Evolutionary conservation across 2,888 invertebrate genomes (phyloP), one percentile per base, ranked within the genome.

Genomic region (Aricia artaxerxes): DNA sequence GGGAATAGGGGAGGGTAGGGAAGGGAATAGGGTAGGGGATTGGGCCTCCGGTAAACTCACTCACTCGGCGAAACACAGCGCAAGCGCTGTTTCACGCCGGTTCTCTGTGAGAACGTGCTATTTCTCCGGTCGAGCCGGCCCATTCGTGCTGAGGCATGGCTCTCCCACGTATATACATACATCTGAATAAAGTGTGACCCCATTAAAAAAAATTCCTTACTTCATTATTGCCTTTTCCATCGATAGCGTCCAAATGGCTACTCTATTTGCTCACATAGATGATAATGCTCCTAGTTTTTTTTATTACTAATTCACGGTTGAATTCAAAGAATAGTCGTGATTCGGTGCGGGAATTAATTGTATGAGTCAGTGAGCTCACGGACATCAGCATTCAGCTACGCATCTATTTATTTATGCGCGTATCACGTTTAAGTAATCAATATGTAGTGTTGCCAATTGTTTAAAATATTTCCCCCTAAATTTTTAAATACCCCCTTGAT

Each of bases 331-430:
- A 69, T 69, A 69, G 1, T 69, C 35, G 35, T 69, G 69, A 69
- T 69, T 69, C 9, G 69, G 69, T 69, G 11, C 13, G 69, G 69
- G 69, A 69, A 69, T 38, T 13, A 69, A 35, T 69, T 35, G 69
- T 69, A 69, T 69, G 69, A 69, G 69, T 69, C 69, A 69, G 69
- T 35, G 35, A 69, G 13, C 69, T 69, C 69, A 69, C 69, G 69
- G 64, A 64, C 64, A 69, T 69, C 35, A 38, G 24, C 24, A 24
- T 24, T 24, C 24, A 24, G 79, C 53, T 78, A 80, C 79, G 80
- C 81, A 16, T 78, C 49, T 78, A 79, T 79, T 64, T 73, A 57
- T 69, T 69, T 69, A 69, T 69, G 69, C 69, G 69, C 69, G 69
- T 69, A 38, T 69, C 24, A 24, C 24, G 0, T 24, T 24, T 24